phyloP scores from a whole-genome alignment of 1,140 invertebrate genomes.

The Hormaphis cornu region DNA sequence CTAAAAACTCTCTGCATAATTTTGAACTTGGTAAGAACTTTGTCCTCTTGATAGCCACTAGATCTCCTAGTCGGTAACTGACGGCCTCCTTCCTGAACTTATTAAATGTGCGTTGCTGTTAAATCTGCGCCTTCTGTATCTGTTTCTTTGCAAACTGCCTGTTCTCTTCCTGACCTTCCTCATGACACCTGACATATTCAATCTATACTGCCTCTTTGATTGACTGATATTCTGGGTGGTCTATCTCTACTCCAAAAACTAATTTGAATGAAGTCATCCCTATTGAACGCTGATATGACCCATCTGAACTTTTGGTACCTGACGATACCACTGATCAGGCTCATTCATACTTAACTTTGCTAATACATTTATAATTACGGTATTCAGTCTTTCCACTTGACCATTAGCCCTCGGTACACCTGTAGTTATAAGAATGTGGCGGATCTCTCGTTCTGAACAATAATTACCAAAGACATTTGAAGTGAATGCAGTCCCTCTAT shows the following conservation, averaged over 20 bases:
- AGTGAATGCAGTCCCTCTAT: neutral
- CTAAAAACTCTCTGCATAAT: neutral
- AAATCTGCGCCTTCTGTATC: neutral
- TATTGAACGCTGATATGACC: neutral
- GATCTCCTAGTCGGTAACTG: neutral
- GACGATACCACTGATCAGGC: neutral
- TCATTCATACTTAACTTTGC: neutral
- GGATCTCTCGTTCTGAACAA: neutral
- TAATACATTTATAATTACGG: neutral
- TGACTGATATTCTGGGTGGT: neutral
- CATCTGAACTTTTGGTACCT: neutral
- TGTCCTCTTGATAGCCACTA: neutral
- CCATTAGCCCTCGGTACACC: neutral
- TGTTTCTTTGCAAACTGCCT: neutral
- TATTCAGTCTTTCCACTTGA: neutral
- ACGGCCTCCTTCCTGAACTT: neutral
- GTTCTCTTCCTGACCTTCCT: neutral
- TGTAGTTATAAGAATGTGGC: neutral
- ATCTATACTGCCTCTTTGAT: neutral
- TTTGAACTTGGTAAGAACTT: too few relatives aligned
- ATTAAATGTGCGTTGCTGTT: neutral
- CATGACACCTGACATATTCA: neutral
- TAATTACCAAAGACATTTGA: neutral
- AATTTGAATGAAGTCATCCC: neutral
- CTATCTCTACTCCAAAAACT: neutral